Conservation (phyloP, 1,140 invertebrate genomes). For the Achroia grisella region DNA sequence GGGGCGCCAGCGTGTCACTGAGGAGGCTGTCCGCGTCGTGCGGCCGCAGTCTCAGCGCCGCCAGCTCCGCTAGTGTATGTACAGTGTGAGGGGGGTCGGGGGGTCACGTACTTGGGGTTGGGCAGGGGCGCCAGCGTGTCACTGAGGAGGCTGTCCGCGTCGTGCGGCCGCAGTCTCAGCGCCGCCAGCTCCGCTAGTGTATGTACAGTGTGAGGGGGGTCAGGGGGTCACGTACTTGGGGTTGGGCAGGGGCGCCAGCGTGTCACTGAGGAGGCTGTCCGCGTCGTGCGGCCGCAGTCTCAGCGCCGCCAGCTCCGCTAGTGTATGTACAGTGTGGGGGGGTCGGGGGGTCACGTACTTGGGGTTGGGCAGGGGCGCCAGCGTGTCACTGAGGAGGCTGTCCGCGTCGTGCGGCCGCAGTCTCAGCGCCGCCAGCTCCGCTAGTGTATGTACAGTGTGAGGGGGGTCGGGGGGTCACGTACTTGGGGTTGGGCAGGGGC, state of each 20-base stretch:
- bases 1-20: slow-evolving; percentile 52
- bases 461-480: too few relatives aligned
- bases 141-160: slow-evolving; percentile 44
- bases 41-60: slow-evolving; percentile 38
- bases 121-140: slow-evolving; percentile 58
- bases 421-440: slow-evolving; percentile 37
- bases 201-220: too few relatives aligned
- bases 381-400: slow-evolving; percentile 26
- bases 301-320: slow-evolving; percentile 31
- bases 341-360: not conserved
- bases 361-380: slow-evolving; percentile 1
- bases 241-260: slow-evolving; percentile 56
- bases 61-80: slow-evolving; percentile 14
- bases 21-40: slow-evolving; percentile 43
- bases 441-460: too few relatives aligned
- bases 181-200: slow-evolving; percentile 23
- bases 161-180: slow-evolving; percentile 36
- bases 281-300: slow-evolving; percentile 36
- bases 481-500: slow-evolving; percentile 64
- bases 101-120: slow-evolving; percentile 41
- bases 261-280: slow-evolving; percentile 50
- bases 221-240: slow-evolving; percentile 31
- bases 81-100: too few relatives aligned
- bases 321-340: too few relatives aligned
- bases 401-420: slow-evolving; percentile 40